Conservation (phyloP, 1,140 invertebrate species). For the Diorhabda sublineata region DNA sequence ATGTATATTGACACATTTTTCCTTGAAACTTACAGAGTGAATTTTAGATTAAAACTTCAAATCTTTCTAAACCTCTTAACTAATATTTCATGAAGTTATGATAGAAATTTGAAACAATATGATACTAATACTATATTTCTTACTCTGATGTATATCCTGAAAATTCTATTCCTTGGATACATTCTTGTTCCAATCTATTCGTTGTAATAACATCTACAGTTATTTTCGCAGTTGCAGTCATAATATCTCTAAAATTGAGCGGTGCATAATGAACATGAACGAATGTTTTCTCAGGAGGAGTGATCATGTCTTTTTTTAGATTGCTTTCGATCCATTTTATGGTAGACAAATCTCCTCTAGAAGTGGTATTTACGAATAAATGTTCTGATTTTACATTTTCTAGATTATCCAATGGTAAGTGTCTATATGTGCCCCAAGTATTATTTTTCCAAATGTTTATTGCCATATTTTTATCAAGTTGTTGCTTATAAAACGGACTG, state of each 20-base stretch:
- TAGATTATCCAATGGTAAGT: conserved; percentile 29
- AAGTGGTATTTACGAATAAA: conserved; percentile 72
- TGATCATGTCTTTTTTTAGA: conserved; percentile 42
- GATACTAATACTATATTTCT: background rate
- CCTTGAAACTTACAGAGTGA: too few species aligned
- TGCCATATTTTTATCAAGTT: conserved; percentile 58
- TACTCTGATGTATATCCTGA: conserved; percentile 49
- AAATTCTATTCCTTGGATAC: conserved; percentile 71
- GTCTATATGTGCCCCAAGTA: conserved; percentile 61
- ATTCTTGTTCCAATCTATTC: conserved; percentile 57
- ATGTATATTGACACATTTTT: too few species aligned
- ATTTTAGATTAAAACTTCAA: too few species aligned
- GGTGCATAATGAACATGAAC: conserved; percentile 60
- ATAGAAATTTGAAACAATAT: too few species aligned
- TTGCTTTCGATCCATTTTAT: conserved; percentile 77
- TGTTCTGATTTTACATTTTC: conserved; percentile 55
- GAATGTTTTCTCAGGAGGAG: conserved; percentile 47
- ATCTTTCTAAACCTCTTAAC: too few species aligned
- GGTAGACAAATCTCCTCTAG: conserved; percentile 79
- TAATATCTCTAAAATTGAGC: conserved; percentile 75
- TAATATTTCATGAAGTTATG: too few species aligned
- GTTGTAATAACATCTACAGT: conserved; percentile 56
- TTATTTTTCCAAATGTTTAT: conserved; percentile 62
- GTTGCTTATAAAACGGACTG: conserved; percentile 58
- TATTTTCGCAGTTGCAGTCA: conserved; percentile 72